Evolutionary conservation across 2,113 vertebrate genomes (phyloP).

Genomic region (Seriola quinqueradiata): DNA sequence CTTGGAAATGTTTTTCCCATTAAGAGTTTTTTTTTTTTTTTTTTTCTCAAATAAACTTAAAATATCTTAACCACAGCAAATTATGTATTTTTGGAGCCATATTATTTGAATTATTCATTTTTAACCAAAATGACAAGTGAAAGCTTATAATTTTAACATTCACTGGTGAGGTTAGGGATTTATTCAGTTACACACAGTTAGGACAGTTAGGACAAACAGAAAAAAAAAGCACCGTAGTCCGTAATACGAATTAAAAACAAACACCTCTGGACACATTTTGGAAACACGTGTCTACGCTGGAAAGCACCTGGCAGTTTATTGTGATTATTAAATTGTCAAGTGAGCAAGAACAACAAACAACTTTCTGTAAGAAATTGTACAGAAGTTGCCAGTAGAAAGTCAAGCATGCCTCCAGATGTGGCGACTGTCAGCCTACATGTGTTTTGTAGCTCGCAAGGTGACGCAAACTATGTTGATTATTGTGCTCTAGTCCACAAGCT

Average conservation of each 20-base stretch:
- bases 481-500: constrained; percentile 11
- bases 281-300: not conserved
- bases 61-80: constrained; percentile 38
- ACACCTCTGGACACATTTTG: not conserved
- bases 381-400: not conserved
- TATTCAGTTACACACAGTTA: not conserved
- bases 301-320: not conserved
- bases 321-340: not conserved
- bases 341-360: not conserved
- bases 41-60: constrained; percentile 40
- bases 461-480: constrained; percentile 25
- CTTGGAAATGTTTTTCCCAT: constrained; percentile 25
- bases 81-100: constrained; percentile 24
- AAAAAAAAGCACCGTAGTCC: not conserved
- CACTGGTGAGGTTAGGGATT: constrained; percentile 7
- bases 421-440: not conserved
- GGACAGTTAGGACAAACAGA: not conserved
- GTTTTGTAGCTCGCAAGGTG: constrained; percentile 8
- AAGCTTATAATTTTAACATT: constrained; percentile 34
- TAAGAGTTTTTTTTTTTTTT: not conserved
- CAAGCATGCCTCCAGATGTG: not conserved
- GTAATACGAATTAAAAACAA: not conserved
- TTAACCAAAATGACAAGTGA: constrained; percentile 24
- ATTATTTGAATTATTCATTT: constrained; percentile 33
- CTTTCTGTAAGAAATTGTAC: not conserved